Percentiles rank a stretch among this genome's conserved stretches.
Evolutionary conservation across 2,888 invertebrate genomes (phyloP).

Genomic region (Dermolepida albohirtum): DNA sequence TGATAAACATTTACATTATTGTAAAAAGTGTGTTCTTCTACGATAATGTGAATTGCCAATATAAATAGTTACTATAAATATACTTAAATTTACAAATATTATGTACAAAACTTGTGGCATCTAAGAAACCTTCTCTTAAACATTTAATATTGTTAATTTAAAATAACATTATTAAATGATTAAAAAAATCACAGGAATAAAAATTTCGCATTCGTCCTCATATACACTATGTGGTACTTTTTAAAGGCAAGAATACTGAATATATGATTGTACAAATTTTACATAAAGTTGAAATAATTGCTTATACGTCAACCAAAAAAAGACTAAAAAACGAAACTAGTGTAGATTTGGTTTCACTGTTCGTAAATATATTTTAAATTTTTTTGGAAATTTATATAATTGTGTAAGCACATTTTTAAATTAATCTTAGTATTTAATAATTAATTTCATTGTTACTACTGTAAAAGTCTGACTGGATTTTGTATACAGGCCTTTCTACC

Average conservation of each 20-base stretch:
- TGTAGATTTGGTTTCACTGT: too few relatives aligned
- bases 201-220: slow-evolving; percentile 38
- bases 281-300: background rate
- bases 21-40: slow-evolving; percentile 8
- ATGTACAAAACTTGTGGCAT: slow-evolving; percentile 39
- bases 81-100: slow-evolving; percentile 39
- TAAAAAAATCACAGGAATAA: slow-evolving; percentile 39
- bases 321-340: background rate
- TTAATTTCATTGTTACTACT: too few relatives aligned
- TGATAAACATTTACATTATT: slow-evolving; percentile 25
- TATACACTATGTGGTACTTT: slow-evolving; percentile 35
- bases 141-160: slow-evolving; percentile 24
- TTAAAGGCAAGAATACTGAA: slow-evolving; percentile 50
- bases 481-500: too few relatives aligned
- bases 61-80: slow-evolving; percentile 42
- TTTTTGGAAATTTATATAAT: too few relatives aligned
- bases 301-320: background rate
- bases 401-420: too few relatives aligned
- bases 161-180: slow-evolving; percentile 35
- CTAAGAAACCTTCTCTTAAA: slow-evolving; percentile 28
- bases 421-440: too few relatives aligned
- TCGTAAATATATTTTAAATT: background rate
- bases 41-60: slow-evolving; percentile 28
- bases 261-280: slow-evolving; percentile 35
- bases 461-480: too few relatives aligned